Base-by-base conservation (phyloP, 30 jellyfish, hydroid and myxozoan genomes). In the Nemopilema nomurai region DNA sequence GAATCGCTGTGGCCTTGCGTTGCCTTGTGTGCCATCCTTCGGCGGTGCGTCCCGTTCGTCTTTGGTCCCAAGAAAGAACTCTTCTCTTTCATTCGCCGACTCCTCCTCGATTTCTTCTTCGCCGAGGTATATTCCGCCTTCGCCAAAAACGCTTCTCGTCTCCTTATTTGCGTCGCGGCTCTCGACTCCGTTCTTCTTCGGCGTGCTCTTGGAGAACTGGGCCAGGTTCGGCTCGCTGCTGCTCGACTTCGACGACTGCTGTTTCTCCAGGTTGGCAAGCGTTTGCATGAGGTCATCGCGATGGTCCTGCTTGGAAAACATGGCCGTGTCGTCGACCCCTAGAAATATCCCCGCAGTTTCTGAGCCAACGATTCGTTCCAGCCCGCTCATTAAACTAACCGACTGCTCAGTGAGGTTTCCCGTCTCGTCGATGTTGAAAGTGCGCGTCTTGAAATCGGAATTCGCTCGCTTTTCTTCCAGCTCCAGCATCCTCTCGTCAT, bases 41-140 rank as follows among this genome's bases (percentile, higher is more conserved):
- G 65, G 49, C 64, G 65, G 20, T 1, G 74, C 62, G 19, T 30
- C 67, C 49, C 69, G 82, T 74, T 26, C 57, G 62, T 80, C 90
- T 53, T 80, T 80, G 51, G 86, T 73, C 8, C 92, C 92, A 71
- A 32, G 28, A 1, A 83, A 41, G 19, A 83, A 63, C 67, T 76
- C 85, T 29, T 83, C 86, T 49, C 92, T 76, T 65, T 83, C 92
- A 30, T 83, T 78, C 18, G 51, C 62, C 30, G 92, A 86, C 92
- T 83, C 86, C 57, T 62, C 80, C 19, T 81, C 82, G 13, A 41
- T 41, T 18, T 71, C 93, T 67, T 73, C 96, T 49, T 91, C 96
- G 19, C 97, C 97, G 24, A 91, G 71, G 69, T 91, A 91, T 8
- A 91, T 91, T 28, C 97, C 96, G 23, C 89, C 95, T 22, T 72